Percentiles rank a stretch among this genome's conserved stretches.
phyloP scores from a whole-genome alignment of 2,888 invertebrate genomes.

The Zaprionus bogoriensis region DNA sequence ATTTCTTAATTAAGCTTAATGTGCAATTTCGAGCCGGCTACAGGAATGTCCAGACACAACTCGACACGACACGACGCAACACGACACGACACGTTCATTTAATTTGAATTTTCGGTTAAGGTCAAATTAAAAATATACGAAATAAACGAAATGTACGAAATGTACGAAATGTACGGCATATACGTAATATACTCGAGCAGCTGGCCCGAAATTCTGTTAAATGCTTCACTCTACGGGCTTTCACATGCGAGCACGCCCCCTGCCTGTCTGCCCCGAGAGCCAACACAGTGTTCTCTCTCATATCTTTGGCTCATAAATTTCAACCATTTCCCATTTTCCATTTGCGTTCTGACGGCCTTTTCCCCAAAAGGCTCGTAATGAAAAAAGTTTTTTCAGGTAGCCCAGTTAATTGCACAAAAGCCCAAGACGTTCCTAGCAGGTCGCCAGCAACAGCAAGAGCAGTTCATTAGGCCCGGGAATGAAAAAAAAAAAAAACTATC shows the following conservation, averaged over 20 bases:
- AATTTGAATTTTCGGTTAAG: slow-evolving; percentile 57
- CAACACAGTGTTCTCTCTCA: no score
- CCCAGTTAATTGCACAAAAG: slow-evolving; percentile 53
- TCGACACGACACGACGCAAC: background rate
- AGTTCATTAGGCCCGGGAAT: slow-evolving; percentile 19
- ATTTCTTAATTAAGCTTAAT: slow-evolving; percentile 77
- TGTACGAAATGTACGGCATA: background rate
- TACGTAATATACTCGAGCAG: slow-evolving; percentile 13
- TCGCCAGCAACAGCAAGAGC: background rate
- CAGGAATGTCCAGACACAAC: background rate
- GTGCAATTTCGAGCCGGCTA: slow-evolving; percentile 57
- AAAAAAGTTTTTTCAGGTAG: slow-evolving; percentile 58
- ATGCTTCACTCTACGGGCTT: slow-evolving; percentile 41
- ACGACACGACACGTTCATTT: slow-evolving; percentile 49
- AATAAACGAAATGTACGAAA: background rate
- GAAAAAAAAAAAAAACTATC: background rate
- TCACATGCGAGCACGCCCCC: slow-evolving; percentile 14
- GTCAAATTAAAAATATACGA: slow-evolving; percentile 27
- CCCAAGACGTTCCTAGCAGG: background rate
- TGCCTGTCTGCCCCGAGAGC: background rate
- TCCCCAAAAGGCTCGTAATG: slow-evolving; percentile 25
- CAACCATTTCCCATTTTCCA: slow-evolving; percentile 46
- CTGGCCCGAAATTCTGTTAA: slow-evolving; percentile 51
- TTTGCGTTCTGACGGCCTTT: slow-evolving; percentile 1
- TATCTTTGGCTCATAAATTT: slow-evolving; percentile 73